Conservation (phyloP, 2,113 vertebrate genomes). For the Bubo scandiacus region DNA sequence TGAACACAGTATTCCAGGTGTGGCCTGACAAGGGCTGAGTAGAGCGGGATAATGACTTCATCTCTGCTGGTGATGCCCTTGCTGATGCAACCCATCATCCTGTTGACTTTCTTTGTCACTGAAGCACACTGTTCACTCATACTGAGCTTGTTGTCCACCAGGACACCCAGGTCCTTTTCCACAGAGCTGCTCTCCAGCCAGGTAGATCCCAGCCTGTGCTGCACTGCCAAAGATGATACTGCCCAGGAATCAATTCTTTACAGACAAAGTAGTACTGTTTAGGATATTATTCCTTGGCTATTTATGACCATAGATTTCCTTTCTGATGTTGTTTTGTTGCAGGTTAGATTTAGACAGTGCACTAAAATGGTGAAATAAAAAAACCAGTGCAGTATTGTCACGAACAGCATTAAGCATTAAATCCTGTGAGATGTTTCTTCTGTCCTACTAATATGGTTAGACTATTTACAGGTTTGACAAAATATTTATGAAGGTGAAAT, state of each 20-base stretch:
- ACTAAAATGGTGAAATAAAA: not conserved
- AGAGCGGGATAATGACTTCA: too few species aligned
- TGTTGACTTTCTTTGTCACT: too few species aligned
- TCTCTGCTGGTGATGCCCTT: too few species aligned
- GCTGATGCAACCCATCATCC: too few species aligned
- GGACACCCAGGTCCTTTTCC: too few species aligned
- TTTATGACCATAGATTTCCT: not conserved
- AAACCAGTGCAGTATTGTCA: not conserved
- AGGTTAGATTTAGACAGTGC: not conserved
- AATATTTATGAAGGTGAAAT: not conserved
- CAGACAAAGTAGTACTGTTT: not conserved
- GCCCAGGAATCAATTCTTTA: not conserved
- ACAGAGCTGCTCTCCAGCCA: too few species aligned
- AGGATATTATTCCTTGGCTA: not conserved
- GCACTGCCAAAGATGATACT: not conserved
- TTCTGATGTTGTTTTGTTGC: not conserved
- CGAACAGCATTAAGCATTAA: not conserved
- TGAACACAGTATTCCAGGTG: too few species aligned
- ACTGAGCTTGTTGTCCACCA: too few species aligned
- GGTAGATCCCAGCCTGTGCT: too few species aligned
- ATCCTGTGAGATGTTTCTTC: not conserved
- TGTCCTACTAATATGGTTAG: not conserved
- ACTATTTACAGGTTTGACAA: not conserved
- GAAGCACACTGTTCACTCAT: too few species aligned
- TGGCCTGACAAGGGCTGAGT: too few species aligned